Conservation (phyloP, 1,140 invertebrate genomes). For the Charaxes varanes region DNA sequence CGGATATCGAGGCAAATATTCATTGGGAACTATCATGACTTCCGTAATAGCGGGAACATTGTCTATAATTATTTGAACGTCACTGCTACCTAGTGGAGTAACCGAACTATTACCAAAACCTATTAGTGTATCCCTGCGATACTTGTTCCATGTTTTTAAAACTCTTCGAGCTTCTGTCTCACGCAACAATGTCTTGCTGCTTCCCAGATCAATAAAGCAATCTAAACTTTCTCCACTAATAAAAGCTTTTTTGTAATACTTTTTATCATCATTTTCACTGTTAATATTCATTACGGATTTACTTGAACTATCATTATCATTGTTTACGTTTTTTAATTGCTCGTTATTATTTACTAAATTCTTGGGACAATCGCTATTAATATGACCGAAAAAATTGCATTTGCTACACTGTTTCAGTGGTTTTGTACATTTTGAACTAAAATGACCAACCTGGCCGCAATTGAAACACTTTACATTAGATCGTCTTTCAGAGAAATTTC, state of each 20-base stretch:
- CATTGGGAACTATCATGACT: neutral
- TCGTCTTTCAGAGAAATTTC: constrained; percentile 3
- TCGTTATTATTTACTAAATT: neutral
- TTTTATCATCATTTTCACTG: neutral
- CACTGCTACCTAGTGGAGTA: too few species aligned
- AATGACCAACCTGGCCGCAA: neutral
- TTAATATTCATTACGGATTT: neutral
- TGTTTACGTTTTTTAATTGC: neutral
- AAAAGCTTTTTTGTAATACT: neutral
- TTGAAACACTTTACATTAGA: neutral
- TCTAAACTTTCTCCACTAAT: neutral
- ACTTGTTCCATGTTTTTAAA: neutral
- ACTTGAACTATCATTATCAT: neutral
- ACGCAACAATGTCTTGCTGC: neutral
- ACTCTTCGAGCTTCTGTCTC: neutral
- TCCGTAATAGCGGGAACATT: neutral
- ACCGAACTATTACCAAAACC: neutral
- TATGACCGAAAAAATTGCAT: neutral
- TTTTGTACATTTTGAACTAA: neutral
- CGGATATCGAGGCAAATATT: neutral
- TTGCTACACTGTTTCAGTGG: neutral
- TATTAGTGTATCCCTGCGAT: neutral
- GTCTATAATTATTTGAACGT: too few species aligned
- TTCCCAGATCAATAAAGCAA: neutral
- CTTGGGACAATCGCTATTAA: too few species aligned